Base-by-base conservation (phyloP, 1,140 invertebrate species). In the Euura lappo region DNA sequence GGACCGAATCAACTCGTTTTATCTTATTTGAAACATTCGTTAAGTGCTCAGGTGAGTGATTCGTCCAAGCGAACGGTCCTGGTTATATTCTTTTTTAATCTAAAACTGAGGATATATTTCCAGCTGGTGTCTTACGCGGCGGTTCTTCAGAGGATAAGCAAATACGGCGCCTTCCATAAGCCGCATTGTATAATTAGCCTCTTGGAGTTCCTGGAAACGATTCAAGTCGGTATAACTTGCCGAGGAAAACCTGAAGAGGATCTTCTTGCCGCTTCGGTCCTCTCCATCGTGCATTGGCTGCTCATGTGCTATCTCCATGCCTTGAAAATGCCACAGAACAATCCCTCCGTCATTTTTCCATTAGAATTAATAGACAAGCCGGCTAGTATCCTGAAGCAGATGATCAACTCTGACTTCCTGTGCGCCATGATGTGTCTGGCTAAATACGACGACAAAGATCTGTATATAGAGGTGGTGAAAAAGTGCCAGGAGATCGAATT, bases 11-110 rank as follows among this genome's bases (percentile, higher is more conserved):
- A 94, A 80, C 86, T 98, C 75, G 94, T 98, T 45, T 88, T 99
- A 75, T 96, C 95, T 13, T 98, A 98, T 86, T 89, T 99, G 45
- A 96, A 95, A 84, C 96, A 99, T 88, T 97, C 95, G 4, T 86
- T 98, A 46, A 94, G 95, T 79, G 95, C 96, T 44, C 95, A 93
- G 84, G 91, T 92, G 79, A 70, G 71, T 46, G 28, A 68, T 43
- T n/a, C n/a, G n/a, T n/a, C n/a, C n/a, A n/a, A n/a, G n/a, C n/a
- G n/a, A n/a, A n/a, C n/a, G n/a, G n/a, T n/a, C n/a, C n/a, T n/a
- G n/a, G n/a, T n/a, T n/a, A n/a, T n/a, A 70, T 13, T 3, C 66
- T 65, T 65, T 45, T 71, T 66, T 6, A 5, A 4, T n/a, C n/a
- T 6, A 43, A 42, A 71, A 47, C 71, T 8, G 44, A 60, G 42